phyloP scores from a whole-genome alignment of 64 coral and sea anemone species.

The Montipora sp. region DNA sequence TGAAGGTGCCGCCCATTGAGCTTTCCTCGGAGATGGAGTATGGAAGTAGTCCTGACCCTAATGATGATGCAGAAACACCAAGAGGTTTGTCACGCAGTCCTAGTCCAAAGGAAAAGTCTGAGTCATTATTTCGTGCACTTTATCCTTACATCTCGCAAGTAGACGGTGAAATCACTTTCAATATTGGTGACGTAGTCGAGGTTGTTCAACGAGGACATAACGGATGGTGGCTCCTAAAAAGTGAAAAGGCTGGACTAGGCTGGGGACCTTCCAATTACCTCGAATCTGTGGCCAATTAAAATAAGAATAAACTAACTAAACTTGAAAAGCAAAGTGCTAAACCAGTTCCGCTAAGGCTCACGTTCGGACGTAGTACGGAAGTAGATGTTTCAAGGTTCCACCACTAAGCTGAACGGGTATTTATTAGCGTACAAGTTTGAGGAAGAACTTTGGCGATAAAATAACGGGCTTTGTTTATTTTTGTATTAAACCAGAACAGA shows the following conservation, averaged over 20 bases:
- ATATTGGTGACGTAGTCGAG: conserved; percentile 52
- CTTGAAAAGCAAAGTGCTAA: no score
- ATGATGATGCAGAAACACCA: not conserved
- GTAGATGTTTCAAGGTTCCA: no score
- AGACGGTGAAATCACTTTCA: conserved; percentile 41
- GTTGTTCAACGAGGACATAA: conserved; percentile 41
- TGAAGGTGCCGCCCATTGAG: not conserved
- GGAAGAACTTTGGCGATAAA: not conserved
- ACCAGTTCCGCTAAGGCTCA: no score
- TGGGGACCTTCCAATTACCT: conserved; percentile 78
- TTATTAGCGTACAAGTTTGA: not conserved
- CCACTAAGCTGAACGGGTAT: no score
- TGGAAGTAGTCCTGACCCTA: not conserved
- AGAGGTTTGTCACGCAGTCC: not conserved
- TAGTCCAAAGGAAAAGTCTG: not conserved
- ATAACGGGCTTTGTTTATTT: no score
- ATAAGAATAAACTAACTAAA: no score
- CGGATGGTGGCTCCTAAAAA: conserved; percentile 68
- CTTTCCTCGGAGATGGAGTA: not conserved
- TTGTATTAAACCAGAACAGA: no score
- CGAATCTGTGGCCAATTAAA: not conserved
- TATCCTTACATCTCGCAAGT: conserved; percentile 56
- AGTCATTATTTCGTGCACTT: conserved; percentile 19
- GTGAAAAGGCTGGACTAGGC: conserved; percentile 13
- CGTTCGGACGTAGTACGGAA: not conserved